Evolutionary conservation across 2,888 invertebrate species (phyloP).

Genomic region (Galerucella pusilla): DNA sequence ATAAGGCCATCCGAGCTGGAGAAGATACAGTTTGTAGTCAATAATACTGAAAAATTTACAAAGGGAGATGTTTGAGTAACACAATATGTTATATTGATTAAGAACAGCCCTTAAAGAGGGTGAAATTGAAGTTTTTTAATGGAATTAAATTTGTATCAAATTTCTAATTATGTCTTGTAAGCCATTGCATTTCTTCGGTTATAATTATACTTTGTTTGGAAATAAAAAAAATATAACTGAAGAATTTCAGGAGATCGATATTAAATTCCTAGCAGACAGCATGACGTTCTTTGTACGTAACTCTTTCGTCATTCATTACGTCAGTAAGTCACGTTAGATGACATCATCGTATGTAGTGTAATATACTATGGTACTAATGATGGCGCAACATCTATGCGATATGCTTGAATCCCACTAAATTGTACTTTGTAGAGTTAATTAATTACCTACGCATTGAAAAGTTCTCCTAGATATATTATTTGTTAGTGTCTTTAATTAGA

Average conservation of each 20-base stretch:
- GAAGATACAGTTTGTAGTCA: no score
- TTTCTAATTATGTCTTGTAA: not conserved
- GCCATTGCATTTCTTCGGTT: not conserved
- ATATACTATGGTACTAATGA: no score
- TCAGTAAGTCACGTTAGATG: no score
- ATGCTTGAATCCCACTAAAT: not conserved
- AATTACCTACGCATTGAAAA: not conserved
- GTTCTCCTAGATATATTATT: not conserved
- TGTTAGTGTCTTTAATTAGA: not conserved
- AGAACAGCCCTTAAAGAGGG: not conserved
- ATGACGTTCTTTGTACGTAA: no score
- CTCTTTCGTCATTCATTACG: no score
- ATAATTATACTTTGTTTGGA: not conserved
- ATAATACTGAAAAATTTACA: not conserved
- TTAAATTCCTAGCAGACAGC: no score
- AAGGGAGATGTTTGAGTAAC: not conserved
- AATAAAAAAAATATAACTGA: not conserved
- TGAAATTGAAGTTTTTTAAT: not conserved
- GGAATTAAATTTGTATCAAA: not conserved
- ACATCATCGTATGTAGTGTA: no score
- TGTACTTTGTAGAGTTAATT: not conserved
- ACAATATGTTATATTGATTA: not conserved
- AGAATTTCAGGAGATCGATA: no score
- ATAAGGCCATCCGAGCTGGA: no score
- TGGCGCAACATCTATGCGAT: not conserved